These are phyloP conservation scores for Leptodactylus fuscus DNA, from an alignment of 2,113 vertebrate species.

Conservation along the genomic window DNA sequence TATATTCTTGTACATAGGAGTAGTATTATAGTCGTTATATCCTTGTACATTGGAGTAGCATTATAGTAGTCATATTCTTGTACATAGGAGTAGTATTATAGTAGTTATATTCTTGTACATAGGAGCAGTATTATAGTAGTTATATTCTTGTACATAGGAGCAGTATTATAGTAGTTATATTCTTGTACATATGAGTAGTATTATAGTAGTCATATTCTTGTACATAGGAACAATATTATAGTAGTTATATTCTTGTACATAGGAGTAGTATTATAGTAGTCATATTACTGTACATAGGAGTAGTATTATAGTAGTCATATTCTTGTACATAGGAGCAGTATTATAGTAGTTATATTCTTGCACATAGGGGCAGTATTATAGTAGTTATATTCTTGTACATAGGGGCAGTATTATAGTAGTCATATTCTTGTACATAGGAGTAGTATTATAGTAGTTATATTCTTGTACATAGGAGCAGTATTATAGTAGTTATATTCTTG, in stretches of 20 bases:
- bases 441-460: background rate
- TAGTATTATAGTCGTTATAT: slow-evolving; percentile 7
- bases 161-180: slow-evolving; percentile 14
- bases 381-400: background rate
- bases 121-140: slow-evolving; percentile 4
- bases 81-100: background rate
- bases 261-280: background rate
- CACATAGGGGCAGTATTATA: background rate
- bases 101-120: slow-evolving; percentile 12
- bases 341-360: slow-evolving; percentile 12
- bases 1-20: background rate
- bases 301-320: slow-evolving; percentile 24
- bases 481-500: slow-evolving; percentile 14
- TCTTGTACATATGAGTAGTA: background rate
- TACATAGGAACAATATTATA: no score
- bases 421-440: background rate
- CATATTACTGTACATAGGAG: slow-evolving; percentile 4
- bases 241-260: background rate
- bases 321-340: slow-evolving; percentile 6
- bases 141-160: slow-evolving; percentile 9
- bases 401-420: slow-evolving; percentile 7
- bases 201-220: no score
- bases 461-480: background rate
- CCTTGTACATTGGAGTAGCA: background rate
- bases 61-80: background rate